Percentiles rank a stretch among this genome's conserved stretches.
Evolutionary conservation across 2,888 invertebrate genomes (phyloP).

Genomic region (Bursaphelenchus okinawaensis): DNA sequence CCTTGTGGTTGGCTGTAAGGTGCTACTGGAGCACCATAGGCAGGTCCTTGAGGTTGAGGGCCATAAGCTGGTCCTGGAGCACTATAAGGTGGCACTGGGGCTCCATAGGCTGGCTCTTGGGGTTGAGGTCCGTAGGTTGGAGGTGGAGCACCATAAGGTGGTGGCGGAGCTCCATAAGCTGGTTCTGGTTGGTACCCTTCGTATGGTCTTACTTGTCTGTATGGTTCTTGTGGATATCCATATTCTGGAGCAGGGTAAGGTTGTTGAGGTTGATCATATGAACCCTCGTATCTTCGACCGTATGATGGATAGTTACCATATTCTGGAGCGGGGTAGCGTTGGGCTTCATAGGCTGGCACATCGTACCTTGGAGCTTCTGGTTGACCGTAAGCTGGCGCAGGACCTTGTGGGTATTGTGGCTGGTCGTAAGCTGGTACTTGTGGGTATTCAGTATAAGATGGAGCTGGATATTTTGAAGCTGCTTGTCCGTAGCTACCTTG

Average conservation of each 20-base stretch:
- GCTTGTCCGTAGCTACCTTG: too few species aligned
- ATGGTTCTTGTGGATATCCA: too few species aligned
- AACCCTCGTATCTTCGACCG: too few species aligned
- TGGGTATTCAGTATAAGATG: too few species aligned
- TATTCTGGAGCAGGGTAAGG: too few species aligned
- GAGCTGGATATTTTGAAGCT: too few species aligned
- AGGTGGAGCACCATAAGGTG: background rate
- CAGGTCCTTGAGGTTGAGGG: background rate
- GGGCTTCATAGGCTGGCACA: background rate
- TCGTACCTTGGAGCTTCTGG: background rate
- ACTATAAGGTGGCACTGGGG: background rate
- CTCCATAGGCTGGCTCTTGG: background rate
- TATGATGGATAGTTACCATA: background rate
- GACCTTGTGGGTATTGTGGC: background rate
- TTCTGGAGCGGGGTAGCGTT: background rate
- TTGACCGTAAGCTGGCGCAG: background rate
- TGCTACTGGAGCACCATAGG: background rate
- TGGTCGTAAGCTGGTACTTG: too few species aligned
- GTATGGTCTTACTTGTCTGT: too few species aligned
- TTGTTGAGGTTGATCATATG: too few species aligned
- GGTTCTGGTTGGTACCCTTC: too few species aligned
- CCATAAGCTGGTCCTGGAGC: background rate
- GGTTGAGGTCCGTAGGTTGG: background rate
- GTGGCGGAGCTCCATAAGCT: background rate
- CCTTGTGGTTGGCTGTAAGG: background rate